Evolutionary conservation across 2,888 invertebrate genomes (phyloP), one percentile per base, ranked within the genome.

Genomic region (Aleiodes alternator): DNA sequence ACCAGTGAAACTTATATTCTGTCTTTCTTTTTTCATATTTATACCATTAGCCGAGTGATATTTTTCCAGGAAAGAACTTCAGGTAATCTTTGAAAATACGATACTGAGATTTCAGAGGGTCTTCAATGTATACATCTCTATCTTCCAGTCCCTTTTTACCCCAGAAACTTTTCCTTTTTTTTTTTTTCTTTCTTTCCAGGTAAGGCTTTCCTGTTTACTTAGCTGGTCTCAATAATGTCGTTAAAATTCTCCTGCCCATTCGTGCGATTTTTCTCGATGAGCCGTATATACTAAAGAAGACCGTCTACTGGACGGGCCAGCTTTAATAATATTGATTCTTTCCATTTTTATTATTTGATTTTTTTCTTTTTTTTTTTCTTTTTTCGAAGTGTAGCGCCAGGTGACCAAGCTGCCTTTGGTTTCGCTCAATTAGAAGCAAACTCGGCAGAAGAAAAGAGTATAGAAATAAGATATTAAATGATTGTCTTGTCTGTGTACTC

Each of bases 181-280:
- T 68, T 34, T 31, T 38, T 9, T 31, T 31, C 29, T 31, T 68
- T 68, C 31, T 68, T 64, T n/a, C 14, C 72, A 76, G 74, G 77
- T 76, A 71, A 74, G 74, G 76, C 73, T 76, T 78, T 80, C 76
- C 75, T 81, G 78, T 82, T 81, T 81, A 80, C 80, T 78, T 79
- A 79, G 80, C 79, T 78, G 80, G 76, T 78, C 82, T 80, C 79
- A 77, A 82, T 81, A 80, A 82, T 78, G 79, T 81, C 80, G 80
- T 81, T 82, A 80, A 81, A 82, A 80, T 80, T 71, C 73, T 76
- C 66, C 78, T 73, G 77, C 56, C 77, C 75, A 72, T 69, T 69
- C 64, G 69, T 57, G 64, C 53, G 69, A 68, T 51, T 31, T 43
- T 43, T 73, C 51, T 64, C 72, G 69, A 51, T 76, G 68, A 76